A percentile compares a stretch with the other conserved stretches of the same genome.
These are phyloP conservation scores for Leptodactylus fallax DNA, from an alignment of 2,797 vertebrate genomes.

Conservation along the genomic window DNA sequence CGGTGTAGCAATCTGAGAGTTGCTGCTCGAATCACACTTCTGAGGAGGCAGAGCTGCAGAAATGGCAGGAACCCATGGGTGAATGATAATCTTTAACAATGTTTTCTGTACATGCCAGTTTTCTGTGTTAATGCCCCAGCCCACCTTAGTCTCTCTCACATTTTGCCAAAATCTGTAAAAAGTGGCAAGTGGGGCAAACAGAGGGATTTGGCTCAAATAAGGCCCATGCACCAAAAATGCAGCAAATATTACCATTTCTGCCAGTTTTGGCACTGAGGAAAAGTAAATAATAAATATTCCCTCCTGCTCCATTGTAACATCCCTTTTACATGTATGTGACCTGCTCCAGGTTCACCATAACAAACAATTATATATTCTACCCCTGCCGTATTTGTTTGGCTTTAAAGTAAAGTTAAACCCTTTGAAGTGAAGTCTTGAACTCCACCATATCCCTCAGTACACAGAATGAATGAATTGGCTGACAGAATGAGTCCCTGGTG, in stretches of 20 bases:
- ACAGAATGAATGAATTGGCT: conserved; percentile 37
- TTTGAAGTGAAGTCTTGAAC: neutral
- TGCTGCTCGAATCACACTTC: neutral
- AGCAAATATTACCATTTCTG: no score
- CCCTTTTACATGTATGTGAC: neutral
- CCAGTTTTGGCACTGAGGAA: no score
- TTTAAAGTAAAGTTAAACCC: neutral
- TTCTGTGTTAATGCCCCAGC: no score
- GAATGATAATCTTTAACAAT: no score
- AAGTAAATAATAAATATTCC: no score
- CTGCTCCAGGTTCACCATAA: neutral
- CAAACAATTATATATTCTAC: neutral
- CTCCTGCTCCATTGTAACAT: neutral
- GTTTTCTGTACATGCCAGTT: no score
- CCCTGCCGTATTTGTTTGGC: neutral
- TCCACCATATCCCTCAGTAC: neutral
- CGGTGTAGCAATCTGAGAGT: neutral
- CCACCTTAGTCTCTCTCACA: no score
- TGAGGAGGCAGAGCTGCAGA: neutral
- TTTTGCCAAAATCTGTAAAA: no score
- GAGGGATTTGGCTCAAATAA: no score
- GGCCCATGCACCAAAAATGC: no score
- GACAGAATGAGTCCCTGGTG: conserved; percentile 33
- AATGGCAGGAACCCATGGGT: neutral
- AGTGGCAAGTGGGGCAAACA: no score